These are phyloP conservation scores for Pantherophis guttatus DNA, from an alignment of 2,113 vertebrate genomes.

Conservation along the genomic window DNA sequence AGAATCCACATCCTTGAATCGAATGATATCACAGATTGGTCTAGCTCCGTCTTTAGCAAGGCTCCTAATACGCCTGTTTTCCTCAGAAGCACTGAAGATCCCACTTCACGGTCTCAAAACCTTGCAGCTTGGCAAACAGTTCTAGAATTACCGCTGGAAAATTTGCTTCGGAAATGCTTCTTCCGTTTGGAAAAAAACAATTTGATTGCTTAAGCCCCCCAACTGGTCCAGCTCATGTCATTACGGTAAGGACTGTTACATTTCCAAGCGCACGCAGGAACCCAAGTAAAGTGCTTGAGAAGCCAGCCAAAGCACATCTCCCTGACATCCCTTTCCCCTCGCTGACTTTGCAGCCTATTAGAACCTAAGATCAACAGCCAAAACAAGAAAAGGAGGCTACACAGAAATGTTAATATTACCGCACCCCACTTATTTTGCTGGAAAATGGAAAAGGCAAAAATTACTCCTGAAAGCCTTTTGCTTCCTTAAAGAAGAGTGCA, in stretches of 20 bases:
- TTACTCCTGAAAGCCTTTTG: neutral
- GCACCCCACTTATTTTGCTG: neutral
- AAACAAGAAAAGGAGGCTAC: neutral
- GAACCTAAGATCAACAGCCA: neutral
- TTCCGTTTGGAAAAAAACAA: neutral
- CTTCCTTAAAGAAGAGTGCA: neutral
- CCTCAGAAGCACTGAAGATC: neutral
- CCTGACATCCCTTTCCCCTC: neutral
- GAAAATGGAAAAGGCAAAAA: neutral
- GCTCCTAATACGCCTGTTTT: neutral
- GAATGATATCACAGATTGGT: neutral
- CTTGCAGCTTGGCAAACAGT: neutral
- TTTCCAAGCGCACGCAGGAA: neutral
- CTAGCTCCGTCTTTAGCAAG: neutral
- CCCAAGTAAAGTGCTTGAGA: neutral
- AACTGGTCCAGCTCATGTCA: neutral
- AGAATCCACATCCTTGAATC: neutral
- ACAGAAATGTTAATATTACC: accelerated
- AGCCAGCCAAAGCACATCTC: neutral
- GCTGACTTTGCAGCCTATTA: accelerated
- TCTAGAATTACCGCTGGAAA: conserved; percentile 1
- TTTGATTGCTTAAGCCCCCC: neutral
- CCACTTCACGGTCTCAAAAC: neutral
- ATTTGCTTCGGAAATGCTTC: neutral
- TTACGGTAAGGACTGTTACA: neutral